Base-by-base conservation (phyloP, 2,113 vertebrate genomes). In the Macquaria ambigua region DNA sequence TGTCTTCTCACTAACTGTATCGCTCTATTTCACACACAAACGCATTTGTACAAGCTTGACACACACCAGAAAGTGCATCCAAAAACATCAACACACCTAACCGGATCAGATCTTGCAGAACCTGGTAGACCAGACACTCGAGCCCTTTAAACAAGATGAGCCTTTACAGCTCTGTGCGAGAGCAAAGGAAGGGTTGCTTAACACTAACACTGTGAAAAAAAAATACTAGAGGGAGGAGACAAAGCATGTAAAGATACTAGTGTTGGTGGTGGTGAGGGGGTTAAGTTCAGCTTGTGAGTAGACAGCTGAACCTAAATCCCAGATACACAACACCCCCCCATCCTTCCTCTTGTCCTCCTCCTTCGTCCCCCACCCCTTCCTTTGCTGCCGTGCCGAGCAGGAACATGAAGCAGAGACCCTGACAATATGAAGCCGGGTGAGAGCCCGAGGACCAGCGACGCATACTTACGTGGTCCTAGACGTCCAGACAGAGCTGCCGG, bases 251-350 rank as follows among this genome's bases (percentile, higher is more conserved):
- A 84, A 63, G 74, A 71, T 55, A 79, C 70, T 67, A 64, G 68
- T 52, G 34, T 34, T 55, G 70, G 15, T 77, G 81, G 87, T 23
- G 72, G 70, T 74, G 86, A 88, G 71, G 53, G 87, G 88, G 82
- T 84, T 88, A 85, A 90, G 50, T 84, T 82, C 41, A 84, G 92
- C 85, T 80, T 83, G 84, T 79, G 88, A 94, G 87, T 86, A 95
- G 94, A 95, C 95, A 96, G 94, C 95, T 95, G 93, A 95, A 95
- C 93, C 93, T 92, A 93, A 94, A 95, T 93, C 94, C 92, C 84
- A 87, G 70, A 93, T 90, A 93, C 89, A 92, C 91, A 93, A 82
- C 89, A 79, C 63, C 88, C 52, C 53, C 53, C 28, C 68, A 69
- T 76, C 78, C 79, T 79, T 78, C 78, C 70, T 68, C 87, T 83